These are phyloP conservation scores for Trichopoda pennipes DNA, from an alignment of 2,888 invertebrate genomes.

Conservation along the genomic window DNA sequence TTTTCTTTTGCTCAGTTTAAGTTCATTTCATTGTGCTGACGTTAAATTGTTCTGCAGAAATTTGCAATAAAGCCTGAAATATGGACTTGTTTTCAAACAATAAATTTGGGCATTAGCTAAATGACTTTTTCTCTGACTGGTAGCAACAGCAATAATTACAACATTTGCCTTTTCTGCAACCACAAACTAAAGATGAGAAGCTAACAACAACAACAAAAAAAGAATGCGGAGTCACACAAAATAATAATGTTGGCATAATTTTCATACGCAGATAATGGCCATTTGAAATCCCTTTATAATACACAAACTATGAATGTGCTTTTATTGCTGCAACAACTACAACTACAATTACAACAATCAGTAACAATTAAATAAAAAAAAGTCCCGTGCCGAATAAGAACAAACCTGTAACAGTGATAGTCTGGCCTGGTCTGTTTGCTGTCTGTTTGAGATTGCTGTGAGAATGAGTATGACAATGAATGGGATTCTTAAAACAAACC, in stretches of 20 bases:
- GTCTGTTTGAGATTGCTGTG: not conserved
- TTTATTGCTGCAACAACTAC: slow-evolving; percentile 4
- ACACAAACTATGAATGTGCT: slow-evolving; percentile 19
- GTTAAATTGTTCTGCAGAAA: slow-evolving; percentile 55
- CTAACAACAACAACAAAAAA: not conserved
- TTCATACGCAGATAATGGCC: slow-evolving; percentile 59
- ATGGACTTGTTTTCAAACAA: slow-evolving; percentile 72
- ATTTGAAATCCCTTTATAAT: slow-evolving; percentile 65
- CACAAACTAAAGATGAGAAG: slow-evolving; percentile 5
- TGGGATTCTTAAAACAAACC: slow-evolving; percentile 30
- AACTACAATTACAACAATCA: slow-evolving; percentile 67
- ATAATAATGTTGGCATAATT: slow-evolving; percentile 64
- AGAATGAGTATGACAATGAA: slow-evolving; percentile 22
- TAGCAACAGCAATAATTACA: slow-evolving; percentile 13
- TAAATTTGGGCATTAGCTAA: slow-evolving; percentile 72
- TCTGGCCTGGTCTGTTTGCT: not conserved
- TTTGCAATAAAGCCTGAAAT: slow-evolving; percentile 71
- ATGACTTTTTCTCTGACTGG: slow-evolving; percentile 62
- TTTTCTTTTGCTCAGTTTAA: slow-evolving; percentile 26
- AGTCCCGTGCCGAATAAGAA: not conserved
- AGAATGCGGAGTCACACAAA: slow-evolving; percentile 18
- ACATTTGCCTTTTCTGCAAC: slow-evolving; percentile 10
- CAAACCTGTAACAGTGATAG: not conserved
- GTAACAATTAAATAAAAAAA: slow-evolving; percentile 5
- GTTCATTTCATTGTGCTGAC: slow-evolving; percentile 64